Base-by-base conservation (phyloP, 1,140 invertebrate genomes). In the Vanessa atalanta region DNA sequence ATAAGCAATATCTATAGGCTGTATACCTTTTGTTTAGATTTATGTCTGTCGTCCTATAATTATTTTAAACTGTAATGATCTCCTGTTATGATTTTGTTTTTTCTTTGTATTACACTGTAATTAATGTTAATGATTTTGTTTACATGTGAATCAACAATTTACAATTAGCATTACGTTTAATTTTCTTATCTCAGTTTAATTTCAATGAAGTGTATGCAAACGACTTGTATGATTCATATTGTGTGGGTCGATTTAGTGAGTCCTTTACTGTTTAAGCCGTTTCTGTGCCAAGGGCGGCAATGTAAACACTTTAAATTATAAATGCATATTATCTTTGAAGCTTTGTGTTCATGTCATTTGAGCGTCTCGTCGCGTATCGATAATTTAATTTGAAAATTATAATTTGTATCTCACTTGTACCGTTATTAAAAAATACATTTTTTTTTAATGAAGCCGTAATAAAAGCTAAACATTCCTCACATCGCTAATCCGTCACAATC, bases 221-320 rank as follows among this genome's bases (percentile, higher is more conserved):
- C 12, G n/a, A 51, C 13, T 31, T 15, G 20, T 65, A 48, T 66
- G 65, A 66, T 53, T 71, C 61, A 71, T 51, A 64, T 71, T 53
- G 60, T 61, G 69, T 71, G 69, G 69, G 69, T 51, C 16, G 47
- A 64, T 71, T 64, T 20, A 63, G 69, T 50, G 68, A 71, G 48
- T 64, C 69, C 65, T 66, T 66, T 50, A 50, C 50, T 50, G 65
- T 47, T 16, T 26, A 63, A 26, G 16, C 11, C 53, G 61, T 64
- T 64, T 71, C 60, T 47, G 61, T 71, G 69, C 61, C 69, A 71
- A 71, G 69, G 69, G 60, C 61, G 47, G 7, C 50, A n/a, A 60
- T 23, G 43, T 47, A 48, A 63, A 70, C 47, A 26, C 23, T 70
- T 70, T 60, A 63, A 70, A 61, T 37, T 63, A 57, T 57, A 57